phyloP scores from a whole-genome alignment of 2,888 invertebrate genomes.

The Torymus auratus region DNA sequence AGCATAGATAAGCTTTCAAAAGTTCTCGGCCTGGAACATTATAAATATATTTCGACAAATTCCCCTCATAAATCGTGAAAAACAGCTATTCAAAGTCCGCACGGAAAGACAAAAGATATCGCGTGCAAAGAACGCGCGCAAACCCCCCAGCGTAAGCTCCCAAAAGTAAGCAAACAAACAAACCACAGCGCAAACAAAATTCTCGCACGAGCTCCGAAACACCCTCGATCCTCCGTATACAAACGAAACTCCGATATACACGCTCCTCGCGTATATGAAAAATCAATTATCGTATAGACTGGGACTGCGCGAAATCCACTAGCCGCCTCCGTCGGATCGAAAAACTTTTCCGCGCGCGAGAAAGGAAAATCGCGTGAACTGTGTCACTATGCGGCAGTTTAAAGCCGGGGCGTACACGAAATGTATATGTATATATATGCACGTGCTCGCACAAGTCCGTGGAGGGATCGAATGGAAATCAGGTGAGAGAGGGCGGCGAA shows the following conservation, averaged over 20 bases:
- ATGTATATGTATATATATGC: background rate
- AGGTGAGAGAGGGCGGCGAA: slow-evolving; percentile 47
- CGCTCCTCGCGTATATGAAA: background rate
- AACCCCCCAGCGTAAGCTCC: too few relatives aligned
- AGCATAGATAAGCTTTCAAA: too few relatives aligned
- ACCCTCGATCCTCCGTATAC: too few relatives aligned
- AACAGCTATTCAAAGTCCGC: too few relatives aligned
- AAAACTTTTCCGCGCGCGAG: slow-evolving; percentile 35
- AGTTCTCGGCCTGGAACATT: too few relatives aligned
- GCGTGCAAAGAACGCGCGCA: too few relatives aligned
- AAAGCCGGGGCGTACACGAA: background rate
- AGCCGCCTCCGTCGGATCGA: slow-evolving; percentile 20
- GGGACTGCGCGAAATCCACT: background rate
- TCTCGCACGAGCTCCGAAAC: too few relatives aligned
- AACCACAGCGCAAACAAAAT: too few relatives aligned
- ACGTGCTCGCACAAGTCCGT: background rate
- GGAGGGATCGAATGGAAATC: slow-evolving; percentile 49
- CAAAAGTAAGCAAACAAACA: too few relatives aligned
- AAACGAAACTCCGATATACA: background rate
- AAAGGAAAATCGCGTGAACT: slow-evolving; percentile 41
- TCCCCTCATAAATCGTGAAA: too few relatives aligned
- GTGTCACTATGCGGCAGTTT: slow-evolving; percentile 23
- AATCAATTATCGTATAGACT: slow-evolving; percentile 19
- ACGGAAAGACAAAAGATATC: too few relatives aligned
- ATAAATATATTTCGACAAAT: too few relatives aligned